Evolutionary conservation across 2,797 vertebrate genomes (phyloP).

Genomic region (Pyrocephalus nanus): DNA sequence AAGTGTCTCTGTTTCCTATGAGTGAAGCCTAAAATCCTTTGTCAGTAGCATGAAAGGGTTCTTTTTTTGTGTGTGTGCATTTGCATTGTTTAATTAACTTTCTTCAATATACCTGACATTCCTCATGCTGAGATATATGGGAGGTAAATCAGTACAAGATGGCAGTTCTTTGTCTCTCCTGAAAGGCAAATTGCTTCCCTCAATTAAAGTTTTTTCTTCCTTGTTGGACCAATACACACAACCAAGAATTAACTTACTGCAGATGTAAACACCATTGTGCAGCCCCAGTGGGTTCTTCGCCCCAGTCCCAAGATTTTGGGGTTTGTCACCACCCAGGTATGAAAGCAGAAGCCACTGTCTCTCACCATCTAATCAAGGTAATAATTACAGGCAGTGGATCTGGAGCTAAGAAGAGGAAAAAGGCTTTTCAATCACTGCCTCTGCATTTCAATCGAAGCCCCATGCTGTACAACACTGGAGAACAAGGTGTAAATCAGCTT

Average conservation of each 20-base stretch:
- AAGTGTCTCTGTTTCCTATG: neutral
- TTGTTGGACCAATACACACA: neutral
- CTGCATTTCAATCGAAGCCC: slow-evolving; percentile 75
- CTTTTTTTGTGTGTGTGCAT: neutral
- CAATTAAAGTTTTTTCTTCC: slow-evolving; percentile 33
- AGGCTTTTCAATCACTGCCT: slow-evolving; percentile 74
- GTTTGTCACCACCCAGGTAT: neutral
- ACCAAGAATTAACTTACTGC: slow-evolving; percentile 39
- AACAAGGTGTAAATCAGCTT: slow-evolving; percentile 85
- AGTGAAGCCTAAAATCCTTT: neutral
- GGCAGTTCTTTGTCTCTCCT: slow-evolving; percentile 54
- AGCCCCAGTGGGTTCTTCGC: slow-evolving; percentile 1
- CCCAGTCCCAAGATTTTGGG: neutral
- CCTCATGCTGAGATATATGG: slow-evolving; percentile 41
- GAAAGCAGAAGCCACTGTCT: slow-evolving; percentile 41
- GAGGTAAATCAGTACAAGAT: slow-evolving; percentile 58
- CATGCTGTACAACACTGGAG: slow-evolving; percentile 71
- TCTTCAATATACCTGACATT: slow-evolving; percentile 4
- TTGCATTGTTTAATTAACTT: slow-evolving; percentile 70
- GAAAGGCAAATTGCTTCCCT: slow-evolving; percentile 62
- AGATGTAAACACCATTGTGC: slow-evolving; percentile 42
- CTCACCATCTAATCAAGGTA: slow-evolving; percentile 65
- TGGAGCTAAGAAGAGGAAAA: slow-evolving; percentile 61
- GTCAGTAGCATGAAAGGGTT: neutral
- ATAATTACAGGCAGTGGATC: slow-evolving; percentile 68